Base-by-base conservation (phyloP, 2,797 vertebrate species). In the Ctenochaetus hawaiiensis region DNA sequence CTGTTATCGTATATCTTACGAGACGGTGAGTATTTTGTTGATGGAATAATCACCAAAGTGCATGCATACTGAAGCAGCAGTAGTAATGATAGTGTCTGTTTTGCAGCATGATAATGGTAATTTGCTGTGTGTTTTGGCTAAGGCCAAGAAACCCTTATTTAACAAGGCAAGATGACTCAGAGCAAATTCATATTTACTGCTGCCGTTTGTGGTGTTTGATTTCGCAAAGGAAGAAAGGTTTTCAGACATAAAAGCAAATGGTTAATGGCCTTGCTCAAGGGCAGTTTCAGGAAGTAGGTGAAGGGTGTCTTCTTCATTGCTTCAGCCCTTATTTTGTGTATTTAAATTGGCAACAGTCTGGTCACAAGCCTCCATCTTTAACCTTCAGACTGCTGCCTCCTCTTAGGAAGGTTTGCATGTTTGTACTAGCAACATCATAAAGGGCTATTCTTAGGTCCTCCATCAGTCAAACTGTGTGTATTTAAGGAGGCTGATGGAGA, bases 71-170 rank as follows among this genome's bases (percentile, higher is more conserved):
- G 72, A 52, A 80, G 54, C 71, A 47, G 48, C 10, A 53, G 77
- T 76, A 58, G 76, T 84, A 84, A 92, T 91, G 80, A 92, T 60
- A 75, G 80, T 67, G 84, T 89, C 78, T 87, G 84, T 84, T 90
- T 77, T 86, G 78, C 74, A 81, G 85, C 85, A 61, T 61, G 60
- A 89, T 91, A 82, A 86, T 82, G 81, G 86, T 89, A 75, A 91
- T 90, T 91, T 88, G 79, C 76, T 43, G 60, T 77, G 75, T 88
- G 88, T 92, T 86, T 84, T 91, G 89, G 79, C 85, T 89, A 54
- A 83, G 77, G 66, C 77, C 41, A 44, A 87, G 81, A 70, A 75
- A 73, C 72, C 71, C 53, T 67, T 69, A 87, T 84, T 90, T 75
- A 80, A 78, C 76, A 75, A 78, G 37, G 39, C 30, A 2, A 69